phyloP scores from a whole-genome alignment of 2,888 invertebrate genomes.

The Physocephala rufipes region DNA sequence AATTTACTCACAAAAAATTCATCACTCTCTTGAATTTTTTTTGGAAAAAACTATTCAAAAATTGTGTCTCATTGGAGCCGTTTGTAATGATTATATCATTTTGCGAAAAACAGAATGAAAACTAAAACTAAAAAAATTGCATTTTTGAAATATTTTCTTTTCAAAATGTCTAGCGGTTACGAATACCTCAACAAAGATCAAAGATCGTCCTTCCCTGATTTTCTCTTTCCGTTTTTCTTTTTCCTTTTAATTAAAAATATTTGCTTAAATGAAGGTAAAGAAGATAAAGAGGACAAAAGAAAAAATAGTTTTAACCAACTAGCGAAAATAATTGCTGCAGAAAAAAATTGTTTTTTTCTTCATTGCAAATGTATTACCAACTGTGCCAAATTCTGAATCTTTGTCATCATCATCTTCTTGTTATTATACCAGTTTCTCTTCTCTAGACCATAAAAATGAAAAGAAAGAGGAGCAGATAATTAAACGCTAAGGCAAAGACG shows the following conservation, averaged over 20 bases:
- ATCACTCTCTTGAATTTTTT: not conserved
- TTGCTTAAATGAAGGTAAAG: too few species aligned
- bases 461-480: too few species aligned
- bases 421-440: too few species aligned
- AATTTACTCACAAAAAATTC: not conserved
- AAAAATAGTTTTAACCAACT: not conserved
- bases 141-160: conserved; percentile 5
- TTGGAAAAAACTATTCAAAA: not conserved
- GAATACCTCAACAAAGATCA: not conserved
- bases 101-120: conserved; percentile 25
- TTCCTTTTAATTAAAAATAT: not conserved
- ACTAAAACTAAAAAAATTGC: conserved; percentile 8
- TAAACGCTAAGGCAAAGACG: too few species aligned
- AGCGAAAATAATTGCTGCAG: not conserved
- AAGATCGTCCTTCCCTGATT: not conserved
- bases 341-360: too few species aligned
- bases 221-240: not conserved
- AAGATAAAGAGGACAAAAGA: not conserved
- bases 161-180: not conserved
- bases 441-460: too few species aligned
- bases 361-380: too few species aligned
- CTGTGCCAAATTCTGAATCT: too few species aligned
- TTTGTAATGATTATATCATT: conserved; percentile 22
- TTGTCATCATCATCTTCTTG: too few species aligned
- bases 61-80: not conserved